Evolutionary conservation across 2,888 invertebrate species (phyloP).

Genomic region (Ptycholaimellus sp.): DNA sequence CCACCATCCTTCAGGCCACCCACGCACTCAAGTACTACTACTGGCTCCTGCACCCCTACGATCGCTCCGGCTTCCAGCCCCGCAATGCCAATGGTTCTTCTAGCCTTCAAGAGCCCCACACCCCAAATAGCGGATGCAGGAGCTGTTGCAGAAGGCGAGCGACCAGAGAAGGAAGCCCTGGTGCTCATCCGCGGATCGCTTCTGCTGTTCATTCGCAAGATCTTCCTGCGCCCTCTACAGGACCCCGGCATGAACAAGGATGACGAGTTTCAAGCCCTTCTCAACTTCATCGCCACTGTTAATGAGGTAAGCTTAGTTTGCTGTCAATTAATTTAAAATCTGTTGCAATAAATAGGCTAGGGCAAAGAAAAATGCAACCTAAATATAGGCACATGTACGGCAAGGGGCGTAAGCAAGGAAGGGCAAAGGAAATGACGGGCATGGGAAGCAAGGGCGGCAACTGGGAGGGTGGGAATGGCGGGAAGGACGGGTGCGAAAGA

Average conservation of each 20-base stretch:
- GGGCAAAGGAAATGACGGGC: too few species aligned
- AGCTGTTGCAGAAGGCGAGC: constrained; percentile 4
- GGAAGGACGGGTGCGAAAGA: too few species aligned
- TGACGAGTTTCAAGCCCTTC: constrained; percentile 88
- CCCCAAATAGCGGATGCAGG: constrained; percentile 1
- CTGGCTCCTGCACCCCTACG: constrained; percentile 84
- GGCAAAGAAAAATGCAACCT: too few species aligned
- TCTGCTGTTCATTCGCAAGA: constrained; percentile 46
- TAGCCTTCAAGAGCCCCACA: neutral
- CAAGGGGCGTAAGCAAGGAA: too few species aligned
- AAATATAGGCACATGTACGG: too few species aligned
- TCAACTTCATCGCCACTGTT: constrained; percentile 90
- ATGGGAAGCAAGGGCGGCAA: too few species aligned
- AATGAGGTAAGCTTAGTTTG: constrained; percentile 61
- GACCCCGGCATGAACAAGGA: constrained; percentile 89
- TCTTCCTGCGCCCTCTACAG: constrained; percentile 54
- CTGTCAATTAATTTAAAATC: too few species aligned
- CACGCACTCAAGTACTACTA: constrained; percentile 97
- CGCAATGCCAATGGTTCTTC: constrained; percentile 55
- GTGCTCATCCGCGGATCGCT: constrained; percentile 9
- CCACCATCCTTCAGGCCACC: constrained; percentile 86
- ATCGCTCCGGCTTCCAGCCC: constrained; percentile 77
- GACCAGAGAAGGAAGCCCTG: constrained; percentile 4
- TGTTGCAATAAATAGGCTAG: too few species aligned
- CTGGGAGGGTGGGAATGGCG: too few species aligned